phyloP scores from a whole-genome alignment of 2,888 invertebrate genomes.

The Drosophila macrospina region DNA sequence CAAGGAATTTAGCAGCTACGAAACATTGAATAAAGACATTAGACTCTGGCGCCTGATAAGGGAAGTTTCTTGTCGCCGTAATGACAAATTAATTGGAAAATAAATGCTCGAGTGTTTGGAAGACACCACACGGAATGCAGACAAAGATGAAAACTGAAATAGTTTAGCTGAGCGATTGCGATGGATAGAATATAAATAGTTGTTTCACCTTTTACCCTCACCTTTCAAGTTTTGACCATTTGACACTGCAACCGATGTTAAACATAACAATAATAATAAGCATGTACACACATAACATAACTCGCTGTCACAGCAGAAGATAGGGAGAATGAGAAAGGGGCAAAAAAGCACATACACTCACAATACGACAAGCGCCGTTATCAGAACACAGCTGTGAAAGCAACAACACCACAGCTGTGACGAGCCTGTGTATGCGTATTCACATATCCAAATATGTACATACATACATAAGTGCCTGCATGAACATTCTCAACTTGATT shows the following conservation, averaged over 20 bases:
- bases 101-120: slow-evolving; percentile 4
- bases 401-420: slow-evolving; percentile 47
- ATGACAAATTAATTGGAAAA: slow-evolving; percentile 15
- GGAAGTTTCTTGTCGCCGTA: background rate
- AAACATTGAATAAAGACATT: background rate
- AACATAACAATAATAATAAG: slow-evolving; percentile 5
- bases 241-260: slow-evolving; percentile 4
- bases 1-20: slow-evolving; percentile 10
- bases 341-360: background rate
- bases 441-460: slow-evolving; percentile 10
- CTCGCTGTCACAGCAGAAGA: slow-evolving; percentile 3
- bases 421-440: slow-evolving; percentile 5
- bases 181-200: background rate
- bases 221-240: slow-evolving; percentile 9
- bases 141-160: background rate
- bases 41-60: background rate
- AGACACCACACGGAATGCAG: background rate
- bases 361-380: slow-evolving; percentile 58
- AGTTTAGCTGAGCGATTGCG: background rate
- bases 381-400: slow-evolving; percentile 52
- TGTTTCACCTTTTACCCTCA: slow-evolving; percentile 6
- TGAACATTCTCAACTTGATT: slow-evolving; percentile 22
- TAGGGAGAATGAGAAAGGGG: background rate
- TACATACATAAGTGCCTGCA: slow-evolving; percentile 4
- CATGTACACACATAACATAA: slow-evolving; percentile 6